Percentiles rank a stretch among this genome's conserved stretches.
Evolutionary conservation across 2,888 invertebrate genomes (phyloP).

Genomic region (Lamproptera curius): DNA sequence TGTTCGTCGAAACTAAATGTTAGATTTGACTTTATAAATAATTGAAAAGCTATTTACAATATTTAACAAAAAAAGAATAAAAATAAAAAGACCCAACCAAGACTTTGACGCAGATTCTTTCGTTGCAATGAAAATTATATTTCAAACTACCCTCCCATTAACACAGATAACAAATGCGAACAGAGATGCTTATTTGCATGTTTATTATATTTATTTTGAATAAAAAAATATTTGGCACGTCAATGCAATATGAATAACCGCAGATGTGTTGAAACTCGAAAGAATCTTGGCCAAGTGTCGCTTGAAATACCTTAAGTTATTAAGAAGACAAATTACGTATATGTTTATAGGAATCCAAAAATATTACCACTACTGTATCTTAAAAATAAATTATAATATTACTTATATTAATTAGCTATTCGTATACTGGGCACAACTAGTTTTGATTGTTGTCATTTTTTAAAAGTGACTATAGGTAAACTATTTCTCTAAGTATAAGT

Average conservation of each 20-base stretch:
- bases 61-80: conserved; percentile 45
- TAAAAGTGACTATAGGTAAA: conserved; percentile 72
- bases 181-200: too few species aligned
- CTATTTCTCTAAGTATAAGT: conserved; percentile 74
- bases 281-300: conserved; percentile 60
- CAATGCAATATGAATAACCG: conserved; percentile 38
- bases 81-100: too few species aligned
- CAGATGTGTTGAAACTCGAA: conserved; percentile 40
- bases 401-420: conserved; percentile 69
- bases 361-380: conserved; percentile 76
- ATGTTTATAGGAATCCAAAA: conserved; percentile 78
- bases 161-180: too few species aligned
- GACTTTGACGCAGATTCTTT: conserved; percentile 62
- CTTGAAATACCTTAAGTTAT: conserved; percentile 43
- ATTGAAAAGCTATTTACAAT: conserved; percentile 59
- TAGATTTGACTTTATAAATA: conserved; percentile 36
- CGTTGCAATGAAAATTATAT: conserved; percentile 29
- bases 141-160: too few species aligned
- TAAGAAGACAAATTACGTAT: conserved; percentile 68
- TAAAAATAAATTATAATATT: conserved; percentile 73
- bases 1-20: conserved; percentile 32
- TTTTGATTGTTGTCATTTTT: conserved; percentile 75
- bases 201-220: too few species aligned
- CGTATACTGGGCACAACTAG: conserved; percentile 79
- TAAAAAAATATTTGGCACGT: conserved; percentile 68